Conservation (phyloP, 1,140 invertebrate genomes). For the Trialeurodes vaporariorum region DNA sequence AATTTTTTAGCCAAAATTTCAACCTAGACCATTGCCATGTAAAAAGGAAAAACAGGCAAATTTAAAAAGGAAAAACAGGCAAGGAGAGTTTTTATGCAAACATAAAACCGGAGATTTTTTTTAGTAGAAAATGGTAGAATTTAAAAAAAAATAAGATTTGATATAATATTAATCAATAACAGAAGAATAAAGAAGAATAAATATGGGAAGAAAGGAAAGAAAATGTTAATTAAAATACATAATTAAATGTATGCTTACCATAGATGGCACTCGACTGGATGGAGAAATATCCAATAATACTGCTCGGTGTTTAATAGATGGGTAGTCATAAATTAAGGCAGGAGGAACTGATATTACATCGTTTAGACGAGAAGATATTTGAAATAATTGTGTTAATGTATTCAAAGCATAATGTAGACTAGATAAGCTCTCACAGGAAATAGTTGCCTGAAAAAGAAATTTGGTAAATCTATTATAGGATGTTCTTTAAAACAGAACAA, state of each 20-base stretch:
- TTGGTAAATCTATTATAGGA: no score
- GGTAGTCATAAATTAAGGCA: conserved; percentile 49
- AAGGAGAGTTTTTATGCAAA: background rate
- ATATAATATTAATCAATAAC: no score
- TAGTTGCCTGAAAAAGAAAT: conserved; percentile 43
- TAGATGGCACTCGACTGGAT: conserved; percentile 44
- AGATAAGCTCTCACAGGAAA: conserved; percentile 41
- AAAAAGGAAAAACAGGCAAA: conserved; percentile 3
- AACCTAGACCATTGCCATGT: no score
- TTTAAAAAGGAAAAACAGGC: background rate
- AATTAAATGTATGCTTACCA: conserved; percentile 35
- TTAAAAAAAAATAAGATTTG: no score
- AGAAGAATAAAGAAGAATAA: no score
- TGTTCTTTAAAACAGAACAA: no score
- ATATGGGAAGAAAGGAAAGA: no score
- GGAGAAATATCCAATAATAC: conserved; percentile 49
- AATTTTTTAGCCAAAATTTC: no score
- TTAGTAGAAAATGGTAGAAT: background rate
- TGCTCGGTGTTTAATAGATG: conserved; percentile 44
- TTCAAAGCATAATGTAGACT: conserved; percentile 48
- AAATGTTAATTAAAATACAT: no score
- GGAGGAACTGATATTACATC: conserved; percentile 36
- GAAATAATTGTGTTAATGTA: conserved; percentile 48
- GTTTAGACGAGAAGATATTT: conserved; percentile 35
- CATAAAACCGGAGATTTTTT: background rate